Conservation (phyloP, 2,113 vertebrate genomes). For the Daphoenositta chrysoptera region DNA sequence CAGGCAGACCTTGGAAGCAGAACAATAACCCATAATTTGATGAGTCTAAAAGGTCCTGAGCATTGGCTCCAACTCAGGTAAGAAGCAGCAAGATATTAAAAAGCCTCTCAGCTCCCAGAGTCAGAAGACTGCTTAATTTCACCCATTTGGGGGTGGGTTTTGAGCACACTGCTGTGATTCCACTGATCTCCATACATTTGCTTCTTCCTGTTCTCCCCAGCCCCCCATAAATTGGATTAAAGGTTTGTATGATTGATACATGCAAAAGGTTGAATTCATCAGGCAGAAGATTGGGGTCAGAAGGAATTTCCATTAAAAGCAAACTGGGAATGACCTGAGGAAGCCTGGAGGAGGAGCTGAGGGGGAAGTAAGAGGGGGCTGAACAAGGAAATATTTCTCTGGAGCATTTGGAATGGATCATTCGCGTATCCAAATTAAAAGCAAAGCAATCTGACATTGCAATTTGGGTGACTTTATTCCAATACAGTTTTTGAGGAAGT, state of each 20-base stretch:
- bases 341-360: neutral
- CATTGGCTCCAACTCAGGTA: neutral
- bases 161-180: neutral
- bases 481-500: neutral
- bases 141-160: neutral
- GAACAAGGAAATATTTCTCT: neutral
- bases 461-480: neutral
- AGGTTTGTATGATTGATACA: neutral
- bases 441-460: neutral
- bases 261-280: neutral
- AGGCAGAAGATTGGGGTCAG: neutral
- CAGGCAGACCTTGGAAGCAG: neutral
- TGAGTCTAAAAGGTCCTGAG: neutral
- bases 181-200: neutral
- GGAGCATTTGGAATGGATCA: neutral
- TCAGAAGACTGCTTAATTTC: neutral
- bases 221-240: neutral
- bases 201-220: neutral
- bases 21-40: neutral
- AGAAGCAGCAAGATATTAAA: neutral
- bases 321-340: constrained; percentile 6
- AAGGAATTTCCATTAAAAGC: constrained; percentile 45
- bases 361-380: neutral
- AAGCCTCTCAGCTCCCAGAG: neutral
- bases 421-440: neutral